These are phyloP conservation scores for Hirundo rustica DNA, from an alignment of 2,797 vertebrate genomes.

Conservation along the genomic window DNA sequence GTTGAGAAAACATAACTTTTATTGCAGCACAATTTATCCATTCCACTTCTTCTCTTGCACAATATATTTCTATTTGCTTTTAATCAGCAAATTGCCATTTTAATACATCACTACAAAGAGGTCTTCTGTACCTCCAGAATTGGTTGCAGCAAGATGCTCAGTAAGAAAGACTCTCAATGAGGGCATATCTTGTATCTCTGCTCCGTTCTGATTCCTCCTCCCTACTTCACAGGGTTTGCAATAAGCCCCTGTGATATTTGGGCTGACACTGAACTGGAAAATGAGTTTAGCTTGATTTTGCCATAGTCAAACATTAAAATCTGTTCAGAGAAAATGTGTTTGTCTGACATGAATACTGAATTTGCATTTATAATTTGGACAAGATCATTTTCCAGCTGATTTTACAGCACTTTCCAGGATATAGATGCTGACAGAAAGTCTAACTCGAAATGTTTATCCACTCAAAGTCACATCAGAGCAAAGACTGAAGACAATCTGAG, in stretches of 20 bases:
- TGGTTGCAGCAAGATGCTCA: neutral
- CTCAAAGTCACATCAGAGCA: neutral
- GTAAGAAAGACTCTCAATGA: neutral
- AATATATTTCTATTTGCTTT: neutral
- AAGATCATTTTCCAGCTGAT: slow-evolving; percentile 11
- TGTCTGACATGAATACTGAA: neutral
- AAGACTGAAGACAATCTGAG: neutral
- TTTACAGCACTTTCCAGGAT: neutral
- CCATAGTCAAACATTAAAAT: slow-evolving; percentile 12
- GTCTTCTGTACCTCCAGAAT: neutral
- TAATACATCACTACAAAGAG: neutral
- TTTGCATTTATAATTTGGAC: slow-evolving; percentile 32
- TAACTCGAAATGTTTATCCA: neutral
- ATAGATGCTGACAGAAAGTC: neutral
- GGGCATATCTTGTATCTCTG: neutral
- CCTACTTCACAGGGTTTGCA: neutral
- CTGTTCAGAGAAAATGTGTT: neutral
- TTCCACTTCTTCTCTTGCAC: neutral
- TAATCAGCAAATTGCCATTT: neutral
- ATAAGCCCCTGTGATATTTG: neutral
- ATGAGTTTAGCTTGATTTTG: slow-evolving; percentile 23
- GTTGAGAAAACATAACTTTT: neutral
- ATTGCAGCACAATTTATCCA: neutral
- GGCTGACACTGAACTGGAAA: slow-evolving; percentile 5
- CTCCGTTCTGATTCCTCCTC: neutral